Evolutionary conservation across 2,888 invertebrate genomes (phyloP).

Genomic region (Tipula lateralis): DNA sequence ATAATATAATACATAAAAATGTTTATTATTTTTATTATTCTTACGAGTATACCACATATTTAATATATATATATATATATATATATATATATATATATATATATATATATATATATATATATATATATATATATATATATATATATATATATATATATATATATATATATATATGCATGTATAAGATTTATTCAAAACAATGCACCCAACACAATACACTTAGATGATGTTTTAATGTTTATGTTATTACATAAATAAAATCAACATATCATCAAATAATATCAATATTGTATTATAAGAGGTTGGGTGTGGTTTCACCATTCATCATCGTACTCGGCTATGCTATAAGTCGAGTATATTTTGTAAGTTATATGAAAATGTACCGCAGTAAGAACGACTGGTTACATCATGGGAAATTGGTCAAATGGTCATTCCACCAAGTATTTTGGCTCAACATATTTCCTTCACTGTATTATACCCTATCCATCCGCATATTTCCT

Average conservation of each 20-base stretch:
- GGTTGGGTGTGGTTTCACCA: conserved; percentile 14
- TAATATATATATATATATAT: no score
- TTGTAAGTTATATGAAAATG: not conserved
- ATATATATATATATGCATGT: not conserved
- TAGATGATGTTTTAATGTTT: not conserved
- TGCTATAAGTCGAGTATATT: not conserved
- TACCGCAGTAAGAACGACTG: not conserved
- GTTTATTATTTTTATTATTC: not conserved
- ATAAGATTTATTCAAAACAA: not conserved
- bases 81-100: no score
- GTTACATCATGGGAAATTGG: not conserved
- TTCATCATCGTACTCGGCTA: conserved; percentile 7
- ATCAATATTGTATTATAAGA: not conserved
- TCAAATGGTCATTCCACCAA: not conserved
- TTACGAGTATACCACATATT: not conserved
- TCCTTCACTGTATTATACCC: not conserved
- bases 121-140: no score
- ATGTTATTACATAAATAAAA: not conserved
- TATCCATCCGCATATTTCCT: not conserved
- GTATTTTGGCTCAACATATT: not conserved
- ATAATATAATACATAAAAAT: not conserved
- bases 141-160: no score
- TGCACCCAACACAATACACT: not conserved
- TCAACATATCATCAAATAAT: not conserved
- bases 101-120: no score